A percentile compares a stretch with the other conserved stretches of the same genome.
phyloP scores from a whole-genome alignment of 2,113 vertebrate species.

The Empidonax alnorum region DNA sequence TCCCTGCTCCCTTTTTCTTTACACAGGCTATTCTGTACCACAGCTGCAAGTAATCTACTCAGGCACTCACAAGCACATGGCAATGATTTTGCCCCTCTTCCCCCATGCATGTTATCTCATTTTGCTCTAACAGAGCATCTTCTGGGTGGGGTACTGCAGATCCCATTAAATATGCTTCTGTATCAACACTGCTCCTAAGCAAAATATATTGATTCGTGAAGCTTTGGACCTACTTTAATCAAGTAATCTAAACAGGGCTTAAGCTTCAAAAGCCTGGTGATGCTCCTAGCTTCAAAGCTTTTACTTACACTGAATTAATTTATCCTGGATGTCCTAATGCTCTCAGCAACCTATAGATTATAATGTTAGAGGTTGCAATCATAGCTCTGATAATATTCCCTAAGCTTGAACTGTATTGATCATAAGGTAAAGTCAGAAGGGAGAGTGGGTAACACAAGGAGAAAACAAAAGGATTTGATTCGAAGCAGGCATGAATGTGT shows the following conservation, averaged over 20 bases:
- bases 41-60: neutral
- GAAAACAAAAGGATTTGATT: conserved; percentile 38
- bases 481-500: neutral
- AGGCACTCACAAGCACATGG: neutral
- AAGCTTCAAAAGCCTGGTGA: conserved; percentile 75
- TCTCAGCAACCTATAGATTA: conserved; percentile 69
- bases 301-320: conserved; percentile 80
- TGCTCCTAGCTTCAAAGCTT: conserved; percentile 75
- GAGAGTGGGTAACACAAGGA: neutral
- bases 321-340: conserved; percentile 71
- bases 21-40: neutral
- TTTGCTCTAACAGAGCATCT: conserved; percentile 48
- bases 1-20: neutral
- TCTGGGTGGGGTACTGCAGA: conserved; percentile 6
- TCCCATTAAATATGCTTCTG: conserved; percentile 70
- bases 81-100: neutral
- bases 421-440: conserved; percentile 47
- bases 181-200: conserved; percentile 71
- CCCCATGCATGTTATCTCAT: neutral
- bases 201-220: conserved; percentile 74
- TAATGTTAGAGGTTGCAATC: conserved; percentile 68
- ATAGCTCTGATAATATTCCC: conserved; percentile 66
- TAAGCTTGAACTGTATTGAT: conserved; percentile 62
- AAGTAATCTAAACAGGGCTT: conserved; percentile 80
- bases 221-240: conserved; percentile 79